These are phyloP conservation scores for Scaptodrosophila lebanonensis DNA, from an alignment of 1,140 invertebrate genomes.

Conservation along the genomic window DNA sequence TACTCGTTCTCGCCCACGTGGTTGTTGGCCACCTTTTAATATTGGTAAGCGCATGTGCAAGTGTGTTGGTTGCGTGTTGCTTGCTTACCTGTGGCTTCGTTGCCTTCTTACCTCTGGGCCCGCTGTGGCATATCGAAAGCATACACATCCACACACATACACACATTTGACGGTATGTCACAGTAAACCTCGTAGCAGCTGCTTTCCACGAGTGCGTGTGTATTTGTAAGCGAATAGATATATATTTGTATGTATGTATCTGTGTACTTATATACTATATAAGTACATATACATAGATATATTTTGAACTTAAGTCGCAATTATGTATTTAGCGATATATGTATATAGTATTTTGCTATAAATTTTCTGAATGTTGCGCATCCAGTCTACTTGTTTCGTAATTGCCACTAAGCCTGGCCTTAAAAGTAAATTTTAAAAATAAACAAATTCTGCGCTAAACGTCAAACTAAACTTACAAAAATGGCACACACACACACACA, in stretches of 20 bases:
- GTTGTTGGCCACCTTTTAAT: slow-evolving; percentile 22
- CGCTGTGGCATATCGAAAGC: slow-evolving; percentile 40
- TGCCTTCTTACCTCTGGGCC: too few species aligned
- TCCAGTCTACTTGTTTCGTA: too few species aligned
- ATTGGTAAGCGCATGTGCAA: slow-evolving; percentile 4
- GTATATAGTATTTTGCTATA: too few species aligned
- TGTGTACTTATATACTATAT: slow-evolving; percentile 15
- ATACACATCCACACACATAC: slow-evolving; percentile 37
- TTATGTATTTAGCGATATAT: slow-evolving; percentile 41
- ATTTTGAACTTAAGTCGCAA: slow-evolving; percentile 58
- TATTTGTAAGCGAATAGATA: too few species aligned
- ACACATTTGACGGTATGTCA: not conserved
- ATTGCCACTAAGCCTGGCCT: slow-evolving; percentile 15
- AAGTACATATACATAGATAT: slow-evolving; percentile 50
- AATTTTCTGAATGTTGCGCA: slow-evolving; percentile 30
- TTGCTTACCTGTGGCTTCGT: slow-evolving; percentile 17
- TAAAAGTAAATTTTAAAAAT: slow-evolving; percentile 29
- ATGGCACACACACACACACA: slow-evolving; percentile 5
- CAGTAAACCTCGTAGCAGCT: slow-evolving; percentile 7
- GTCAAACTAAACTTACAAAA: slow-evolving; percentile 4
- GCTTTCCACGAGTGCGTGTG: too few species aligned
- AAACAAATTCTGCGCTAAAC: slow-evolving; percentile 4
- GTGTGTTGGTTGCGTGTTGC: slow-evolving; percentile 48
- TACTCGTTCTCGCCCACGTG: slow-evolving; percentile 14
- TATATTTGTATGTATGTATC: slow-evolving; percentile 27